These are phyloP conservation scores for Malthinus flaveolus DNA, from an alignment of 2,888 invertebrate genomes.

Conservation along the genomic window DNA sequence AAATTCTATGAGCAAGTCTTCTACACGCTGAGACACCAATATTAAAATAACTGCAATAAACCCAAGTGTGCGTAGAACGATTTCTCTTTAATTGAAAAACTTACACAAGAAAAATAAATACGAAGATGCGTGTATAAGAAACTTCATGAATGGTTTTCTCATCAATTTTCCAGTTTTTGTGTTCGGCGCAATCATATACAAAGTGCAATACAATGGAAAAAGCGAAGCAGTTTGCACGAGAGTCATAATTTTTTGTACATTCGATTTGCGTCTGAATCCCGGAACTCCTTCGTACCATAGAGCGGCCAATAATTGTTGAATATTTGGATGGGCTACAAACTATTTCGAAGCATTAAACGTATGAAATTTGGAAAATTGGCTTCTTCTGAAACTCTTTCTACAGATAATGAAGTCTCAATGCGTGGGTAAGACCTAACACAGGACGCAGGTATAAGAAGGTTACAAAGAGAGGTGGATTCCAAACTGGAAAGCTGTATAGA, in stretches of 20 bases:
- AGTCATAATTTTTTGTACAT: conserved; percentile 68
- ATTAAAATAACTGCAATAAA: conserved; percentile 77
- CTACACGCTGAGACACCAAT: conserved; percentile 88
- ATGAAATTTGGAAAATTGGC: too few species aligned
- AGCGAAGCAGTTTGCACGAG: conserved; percentile 76
- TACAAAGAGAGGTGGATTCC: too few species aligned
- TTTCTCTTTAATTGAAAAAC: conserved; percentile 49
- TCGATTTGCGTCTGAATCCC: conserved; percentile 83
- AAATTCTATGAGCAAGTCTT: conserved; percentile 72
- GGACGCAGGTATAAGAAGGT: too few species aligned
- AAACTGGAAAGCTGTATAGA: too few species aligned
- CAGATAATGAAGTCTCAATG: too few species aligned
- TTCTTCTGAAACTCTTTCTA: too few species aligned
- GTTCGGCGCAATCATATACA: conserved; percentile 85
- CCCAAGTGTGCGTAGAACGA: background rate
- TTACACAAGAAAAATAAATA: conserved; percentile 92
- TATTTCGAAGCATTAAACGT: conserved; percentile 51
- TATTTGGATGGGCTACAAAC: conserved; percentile 95
- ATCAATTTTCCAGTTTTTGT: conserved; percentile 79
- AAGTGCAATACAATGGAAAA: conserved; percentile 84
- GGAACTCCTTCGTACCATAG: conserved; percentile 97
- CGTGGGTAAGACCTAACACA: too few species aligned
- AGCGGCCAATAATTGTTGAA: conserved; percentile 87
- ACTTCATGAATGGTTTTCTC: conserved; percentile 96
- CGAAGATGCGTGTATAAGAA: conserved; percentile 91